Percentiles rank a stretch among this genome's conserved stretches.
phyloP scores from a whole-genome alignment of 2,797 vertebrate species.

The Ceyx erithaca region DNA sequence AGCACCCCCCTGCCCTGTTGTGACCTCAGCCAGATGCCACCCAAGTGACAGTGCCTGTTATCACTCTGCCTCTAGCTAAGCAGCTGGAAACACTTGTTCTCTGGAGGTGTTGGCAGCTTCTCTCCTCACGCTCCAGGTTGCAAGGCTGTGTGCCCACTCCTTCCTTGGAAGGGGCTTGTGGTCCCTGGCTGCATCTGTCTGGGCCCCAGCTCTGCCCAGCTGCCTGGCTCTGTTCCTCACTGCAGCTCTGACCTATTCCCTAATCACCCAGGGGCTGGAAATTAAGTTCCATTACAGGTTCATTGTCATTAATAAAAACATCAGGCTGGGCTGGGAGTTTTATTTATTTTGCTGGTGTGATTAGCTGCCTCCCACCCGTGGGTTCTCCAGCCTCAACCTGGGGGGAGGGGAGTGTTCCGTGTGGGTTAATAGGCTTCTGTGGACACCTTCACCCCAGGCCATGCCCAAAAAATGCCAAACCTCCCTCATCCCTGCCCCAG shows the following conservation, averaged over 20 bases:
- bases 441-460: background rate
- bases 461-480: background rate
- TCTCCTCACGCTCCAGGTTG: background rate
- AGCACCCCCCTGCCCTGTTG: accelerated
- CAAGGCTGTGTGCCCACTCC: accelerated
- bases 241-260: background rate
- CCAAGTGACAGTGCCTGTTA: accelerated
- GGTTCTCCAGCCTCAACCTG: background rate
- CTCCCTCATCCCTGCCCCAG: accelerated
- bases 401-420: background rate
- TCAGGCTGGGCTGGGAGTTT: background rate
- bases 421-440: accelerated
- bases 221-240: accelerated
- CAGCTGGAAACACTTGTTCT: background rate
- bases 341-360: conserved; percentile 7
- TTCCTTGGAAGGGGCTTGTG: background rate
- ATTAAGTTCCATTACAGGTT: background rate
- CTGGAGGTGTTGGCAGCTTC: background rate
- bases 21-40: background rate
- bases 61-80: accelerated
- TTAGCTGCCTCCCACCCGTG: background rate
- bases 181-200: background rate
- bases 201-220: background rate
- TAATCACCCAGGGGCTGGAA: background rate
- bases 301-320: background rate